Conservation (phyloP, 2,888 invertebrate species). For the Ptilodon capucinus region DNA sequence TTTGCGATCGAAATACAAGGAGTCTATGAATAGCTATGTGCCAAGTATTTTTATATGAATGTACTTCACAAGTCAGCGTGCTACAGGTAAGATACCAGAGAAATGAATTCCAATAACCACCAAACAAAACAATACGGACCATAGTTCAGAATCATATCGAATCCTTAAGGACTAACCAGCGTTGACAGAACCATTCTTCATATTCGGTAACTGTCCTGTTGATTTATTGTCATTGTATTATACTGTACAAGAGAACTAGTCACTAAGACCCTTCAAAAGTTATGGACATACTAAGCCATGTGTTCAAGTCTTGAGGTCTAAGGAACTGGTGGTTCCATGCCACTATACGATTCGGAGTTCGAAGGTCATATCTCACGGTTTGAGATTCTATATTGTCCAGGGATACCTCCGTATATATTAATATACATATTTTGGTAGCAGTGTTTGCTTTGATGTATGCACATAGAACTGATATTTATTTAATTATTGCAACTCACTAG, state of each 20-base stretch:
- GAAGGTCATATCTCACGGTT: conserved; percentile 38
- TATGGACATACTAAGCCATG: too few relatives aligned
- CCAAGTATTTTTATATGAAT: too few relatives aligned
- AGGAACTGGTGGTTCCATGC: conserved; percentile 1
- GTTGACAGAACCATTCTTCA: conserved; percentile 52
- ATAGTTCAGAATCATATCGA: background rate
- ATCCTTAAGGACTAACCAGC: conserved; percentile 33
- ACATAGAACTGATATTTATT: too few relatives aligned
- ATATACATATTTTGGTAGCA: background rate
- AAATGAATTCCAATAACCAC: too few relatives aligned
- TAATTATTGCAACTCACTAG: too few relatives aligned
- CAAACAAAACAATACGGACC: background rate
- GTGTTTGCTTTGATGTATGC: too few relatives aligned
- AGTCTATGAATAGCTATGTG: too few relatives aligned
- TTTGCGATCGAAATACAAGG: too few relatives aligned
- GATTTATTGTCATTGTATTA: conserved; percentile 58
- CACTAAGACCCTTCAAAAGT: background rate
- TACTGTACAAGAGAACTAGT: conserved; percentile 9
- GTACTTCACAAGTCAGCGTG: too few relatives aligned
- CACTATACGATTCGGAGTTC: conserved; percentile 13
- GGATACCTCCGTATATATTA: background rate
- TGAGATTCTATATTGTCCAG: conserved; percentile 10
- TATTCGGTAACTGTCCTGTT: conserved; percentile 51
- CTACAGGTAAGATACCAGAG: too few relatives aligned
- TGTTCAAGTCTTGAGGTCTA: background rate